Evolutionary conservation across 2,888 invertebrate genomes (phyloP), one percentile per base, ranked within the genome.

Genomic region (Himalopsyche japonica): DNA sequence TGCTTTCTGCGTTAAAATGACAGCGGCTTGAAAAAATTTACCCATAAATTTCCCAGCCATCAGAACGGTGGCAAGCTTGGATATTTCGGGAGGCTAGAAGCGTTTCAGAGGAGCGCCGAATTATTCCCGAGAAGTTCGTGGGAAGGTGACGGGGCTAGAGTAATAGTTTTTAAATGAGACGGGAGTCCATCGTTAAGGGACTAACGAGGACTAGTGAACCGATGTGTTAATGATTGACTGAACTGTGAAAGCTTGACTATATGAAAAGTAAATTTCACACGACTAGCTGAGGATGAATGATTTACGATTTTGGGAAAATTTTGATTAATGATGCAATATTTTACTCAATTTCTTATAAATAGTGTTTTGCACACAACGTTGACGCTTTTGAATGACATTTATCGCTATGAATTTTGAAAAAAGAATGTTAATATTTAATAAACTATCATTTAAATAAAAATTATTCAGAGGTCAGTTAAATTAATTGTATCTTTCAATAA

Each of bases 111-210:
- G 79, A 34, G 76, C 76, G 30, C 18, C 57, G 80, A 24, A 80
- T 80, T 15, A 24, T 24, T 49, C 48, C n/a, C n/a, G 80, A 80
- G 64, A 7, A 18, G 8, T 37, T 34, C 10, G 32, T 2, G 79
- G 24, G 47, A 82, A 47, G 77, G 34, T 47, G 80, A 84, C 82
- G 47, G 30, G 12, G 76, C 24, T 20, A 30, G 79, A 79, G 84
- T 91, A 91, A 91, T 91, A 91, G 91, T 91, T 91, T 91, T 91
- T 91, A 91, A 91, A 91, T 91, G 91, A 91, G 91, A 91, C 91
- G 90, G 91, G 91, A 91, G 84, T 78, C 84, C 70, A 79, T 84
- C 84, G 79, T 84, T 82, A 81, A 82, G 79, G 81, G 82, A 57
- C 81, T 84, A 84, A 84, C 84, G 84, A 82, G 84, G 70, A 81